Evolutionary conservation across 2,797 vertebrate genomes (phyloP).

Genomic region (Spheniscus humboldti): DNA sequence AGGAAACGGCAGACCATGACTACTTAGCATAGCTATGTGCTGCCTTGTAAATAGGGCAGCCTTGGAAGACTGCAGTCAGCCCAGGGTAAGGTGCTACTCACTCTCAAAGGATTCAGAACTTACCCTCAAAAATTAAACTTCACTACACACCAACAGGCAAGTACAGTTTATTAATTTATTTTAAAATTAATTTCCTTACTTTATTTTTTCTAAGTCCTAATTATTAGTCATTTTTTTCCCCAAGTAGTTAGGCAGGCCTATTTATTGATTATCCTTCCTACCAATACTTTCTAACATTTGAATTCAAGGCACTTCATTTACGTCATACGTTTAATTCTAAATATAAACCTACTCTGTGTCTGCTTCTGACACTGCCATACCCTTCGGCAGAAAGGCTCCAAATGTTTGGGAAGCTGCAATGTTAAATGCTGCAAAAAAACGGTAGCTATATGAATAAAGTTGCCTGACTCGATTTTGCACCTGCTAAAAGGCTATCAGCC

Average conservation of each 20-base stretch:
- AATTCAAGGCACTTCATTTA: not conserved
- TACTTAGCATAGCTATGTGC: not conserved
- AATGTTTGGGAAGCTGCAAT: not conserved
- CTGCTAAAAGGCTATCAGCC: conserved; percentile 15
- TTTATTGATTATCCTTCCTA: not conserved
- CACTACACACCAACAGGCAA: not conserved
- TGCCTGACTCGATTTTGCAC: conserved; percentile 22
- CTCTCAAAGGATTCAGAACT: not conserved
- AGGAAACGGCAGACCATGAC: not conserved
- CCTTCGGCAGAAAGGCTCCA: not conserved
- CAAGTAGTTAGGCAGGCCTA: not conserved
- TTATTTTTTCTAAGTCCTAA: not conserved
- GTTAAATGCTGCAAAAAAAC: conserved; percentile 15
- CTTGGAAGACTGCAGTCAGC: not conserved
- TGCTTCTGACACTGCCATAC: not conserved
- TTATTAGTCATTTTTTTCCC: not conserved
- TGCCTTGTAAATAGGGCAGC: not conserved
- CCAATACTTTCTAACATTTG: not conserved
- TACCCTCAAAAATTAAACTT: not conserved
- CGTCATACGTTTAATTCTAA: not conserved
- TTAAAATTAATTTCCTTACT: not conserved
- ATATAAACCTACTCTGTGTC: not conserved
- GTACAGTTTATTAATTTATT: not conserved
- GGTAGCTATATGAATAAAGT: not conserved
- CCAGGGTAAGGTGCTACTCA: not conserved